Evolutionary conservation across 2,113 vertebrate genomes (phyloP), one percentile per base, ranked within the genome.

Genomic region (Ageneiosus marmoratus): DNA sequence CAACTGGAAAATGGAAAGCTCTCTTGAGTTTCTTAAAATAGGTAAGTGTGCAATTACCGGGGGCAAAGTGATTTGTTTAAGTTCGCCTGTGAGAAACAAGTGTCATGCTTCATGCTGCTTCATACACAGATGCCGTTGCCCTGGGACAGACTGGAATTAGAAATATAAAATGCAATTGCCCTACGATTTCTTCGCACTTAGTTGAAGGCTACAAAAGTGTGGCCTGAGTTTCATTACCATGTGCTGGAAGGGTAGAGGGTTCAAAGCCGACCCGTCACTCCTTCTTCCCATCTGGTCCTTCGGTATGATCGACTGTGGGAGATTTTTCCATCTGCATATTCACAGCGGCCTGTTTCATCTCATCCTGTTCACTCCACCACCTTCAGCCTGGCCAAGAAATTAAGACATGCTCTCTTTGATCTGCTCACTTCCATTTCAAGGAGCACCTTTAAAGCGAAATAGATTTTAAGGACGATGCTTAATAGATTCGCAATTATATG

Each of bases 391-490:
- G 53, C 76, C 76, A 62, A 34, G 51, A 84, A 84, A 84, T 84
- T 44, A 84, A 84, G 83, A 73, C 65, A 29, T 29, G 83, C 73
- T 55, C 51, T 63, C 82, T 83, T 72, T 83, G 50, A 83, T 83
- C 37, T 46, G 20, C 9, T 56, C 69, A 34, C 18, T 58, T 44
- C 63, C 82, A 24, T 70, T 72, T 24, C 51, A 53, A 32, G 82
- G 18, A 48, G 15, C 44, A 37, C 63, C 72, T 15, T 62, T 62
- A 82, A 73, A 58, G 15, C 9, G 81, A 63, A 67, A 37, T 29
- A 24, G 34, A 58, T 12, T 50, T n/a, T 60, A 24, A 3, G 27
- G 41, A 24, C 37, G 46, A 78, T n/a, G 13, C 58, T 78, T 58
- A 48, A 41, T 32, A 44, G 32, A 46, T 70, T 46, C 32, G 46